Percentiles rank a stretch among this genome's conserved stretches.
Conservation (phyloP, 2,113 vertebrate genomes). For the Typhlomys cinereus region DNA sequence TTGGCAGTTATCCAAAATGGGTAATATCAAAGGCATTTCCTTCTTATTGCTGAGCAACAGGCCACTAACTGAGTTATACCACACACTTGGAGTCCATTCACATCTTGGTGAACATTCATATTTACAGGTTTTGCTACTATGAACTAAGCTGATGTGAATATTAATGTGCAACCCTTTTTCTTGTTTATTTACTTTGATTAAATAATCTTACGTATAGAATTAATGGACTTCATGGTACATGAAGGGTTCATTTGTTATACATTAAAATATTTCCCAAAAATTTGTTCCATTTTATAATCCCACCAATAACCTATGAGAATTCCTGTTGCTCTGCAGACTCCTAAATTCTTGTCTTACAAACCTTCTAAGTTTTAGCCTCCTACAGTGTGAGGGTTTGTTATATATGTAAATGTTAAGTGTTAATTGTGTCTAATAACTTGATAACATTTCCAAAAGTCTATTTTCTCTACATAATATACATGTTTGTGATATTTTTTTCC, state of each 20-base stretch:
- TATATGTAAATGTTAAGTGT: neutral
- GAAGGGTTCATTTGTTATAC: neutral
- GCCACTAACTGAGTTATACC: neutral
- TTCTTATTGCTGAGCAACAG: neutral
- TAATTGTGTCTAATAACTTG: no score
- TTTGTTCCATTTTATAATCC: neutral
- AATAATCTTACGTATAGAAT: neutral
- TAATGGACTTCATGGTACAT: neutral
- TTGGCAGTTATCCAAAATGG: neutral
- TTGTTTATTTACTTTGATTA: neutral
- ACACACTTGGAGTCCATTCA: neutral
- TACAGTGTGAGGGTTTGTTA: no score
- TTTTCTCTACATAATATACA: no score
- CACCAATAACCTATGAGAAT: neutral
- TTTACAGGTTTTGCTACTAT: no score
- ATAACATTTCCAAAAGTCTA: no score
- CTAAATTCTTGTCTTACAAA: neutral
- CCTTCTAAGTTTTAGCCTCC: neutral
- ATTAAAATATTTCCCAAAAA: neutral
- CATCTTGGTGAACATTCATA: neutral
- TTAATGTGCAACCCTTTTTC: no score
- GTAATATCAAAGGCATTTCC: neutral
- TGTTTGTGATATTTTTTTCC: no score
- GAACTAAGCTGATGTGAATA: neutral
- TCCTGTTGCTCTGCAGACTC: neutral